Base-by-base conservation (phyloP, 2,797 vertebrate genomes). In the Benthosema pterotum region DNA sequence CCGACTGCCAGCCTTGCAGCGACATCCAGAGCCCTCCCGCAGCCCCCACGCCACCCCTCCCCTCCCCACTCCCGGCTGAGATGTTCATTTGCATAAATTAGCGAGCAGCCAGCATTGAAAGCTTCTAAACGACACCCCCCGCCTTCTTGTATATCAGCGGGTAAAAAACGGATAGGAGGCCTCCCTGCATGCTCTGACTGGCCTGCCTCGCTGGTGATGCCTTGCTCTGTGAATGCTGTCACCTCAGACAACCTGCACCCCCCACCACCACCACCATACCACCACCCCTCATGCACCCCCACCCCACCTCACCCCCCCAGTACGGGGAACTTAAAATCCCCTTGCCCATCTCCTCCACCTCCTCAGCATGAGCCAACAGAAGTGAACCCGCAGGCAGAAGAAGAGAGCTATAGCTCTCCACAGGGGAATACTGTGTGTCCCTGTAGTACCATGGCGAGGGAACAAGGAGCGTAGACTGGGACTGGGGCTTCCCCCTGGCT, bases 51-150 rank as follows among this genome's bases (percentile, higher is more conserved):
- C 42, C 17, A 19, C 47, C 59, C 45, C 57, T 46, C 14, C 43
- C 65, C 55, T 25, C 22, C 22, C 5, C 50, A 25, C 45, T 59
- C 73, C 82, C 80, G 72, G 79, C 67, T 60, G 70, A 80, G 77
- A 88, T 81, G 86, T 87, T 83, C 71, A 92, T 93, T 90, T 88
- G 78, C 90, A 93, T 93, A 87, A 92, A 92, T 93, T 92, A 92
- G 72, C 72, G 67, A 83, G 67, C 69, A 61, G 79, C 81, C 84
- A 78, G 81, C 82, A 70, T 75, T 85, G 74, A 77, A 72, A 62
- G 75, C 72, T 78, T 88, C 71, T 77, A 80, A 90, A 91, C 80
- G 87, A 92, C 82, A 71, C 49, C 58, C 57, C 38, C 57, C 45
- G 61, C 42, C 46, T 42, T 61, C 49, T 65, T 46, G 19, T 3